Evolutionary conservation across 2,888 invertebrate species (phyloP), one percentile per base, ranked within the genome.

Genomic region (Sinhomidia bicolor): DNA sequence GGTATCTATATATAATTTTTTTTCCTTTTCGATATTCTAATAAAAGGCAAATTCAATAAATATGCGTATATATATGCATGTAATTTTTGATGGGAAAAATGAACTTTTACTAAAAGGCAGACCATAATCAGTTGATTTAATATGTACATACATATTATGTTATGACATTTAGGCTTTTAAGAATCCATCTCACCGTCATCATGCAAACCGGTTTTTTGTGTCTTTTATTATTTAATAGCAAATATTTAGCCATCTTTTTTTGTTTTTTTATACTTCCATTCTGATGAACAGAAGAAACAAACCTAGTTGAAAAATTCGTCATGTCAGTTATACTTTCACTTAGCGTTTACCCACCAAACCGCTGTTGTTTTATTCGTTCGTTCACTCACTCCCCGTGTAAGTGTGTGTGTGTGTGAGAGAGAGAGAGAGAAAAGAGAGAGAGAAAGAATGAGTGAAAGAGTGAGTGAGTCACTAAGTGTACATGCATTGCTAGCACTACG

Each of bases 301-400:
- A n/a, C n/a, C n/a, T n/a, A n/a, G n/a, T 23, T 20, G 23, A 74
- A 82, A 82, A 74, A 82, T 71, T 82, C 82, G 47, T 54, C 82
- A 51, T 80, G 81, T 65, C 81, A 80, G 36, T 65, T 14, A 44
- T 65, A 26, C 81, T 65, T 65, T 65, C 41, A 65, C 57, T 79
- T 57, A 76, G 32, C 26, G 41, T 20, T 71, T 65, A 36, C 65
- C 54, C 26, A 57, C 57, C 74, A 44, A 20, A n/a, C 68, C 41
- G 41, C 44, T 20, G 20, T 20, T 71, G 20, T 71, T 26, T 23
- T 12, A 7, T 29, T 60, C 29, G 9, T n/a, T n/a, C n/a, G n/a
- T n/a, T n/a, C n/a, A n/a, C n/a, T n/a, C n/a, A n/a, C n/a, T n/a
- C n/a, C n/a, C n/a, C n/a, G n/a, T n/a, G n/a, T n/a, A n/a, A n/a